Base-by-base conservation (phyloP, 2,888 invertebrate species). In the Aradus depressus region DNA sequence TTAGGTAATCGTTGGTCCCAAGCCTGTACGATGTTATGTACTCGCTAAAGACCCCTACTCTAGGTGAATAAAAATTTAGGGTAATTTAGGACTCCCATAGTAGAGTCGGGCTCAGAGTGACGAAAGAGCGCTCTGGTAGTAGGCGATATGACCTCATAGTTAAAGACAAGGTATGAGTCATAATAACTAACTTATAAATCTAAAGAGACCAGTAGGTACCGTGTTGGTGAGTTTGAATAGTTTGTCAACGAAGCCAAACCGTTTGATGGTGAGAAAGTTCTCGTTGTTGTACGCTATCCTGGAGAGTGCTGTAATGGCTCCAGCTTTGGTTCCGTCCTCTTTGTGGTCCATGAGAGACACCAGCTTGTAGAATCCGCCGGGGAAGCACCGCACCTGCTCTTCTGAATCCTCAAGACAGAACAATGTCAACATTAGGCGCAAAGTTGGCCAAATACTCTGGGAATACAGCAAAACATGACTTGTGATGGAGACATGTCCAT, bases 321-420 rank as follows among this genome's bases (percentile, higher is more conserved):
- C 48, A 12, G 48, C 48, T 31, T 39, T 39, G 1, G 39, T 39
- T 2, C 39, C 39, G 8, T 48, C 48, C n/a, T 48, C 48, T 3
- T 23, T 28, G 37, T 48, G 16, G 38, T 18, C n/a, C 3, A 34
- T 37, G n/a, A 48, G 10, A 3, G 3, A 2, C 38, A 39, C 18
- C 12, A 39, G 26, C 19, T 39, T 34, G 25, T 38, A 22, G 4
- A 48, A n/a, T 18, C 38, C 39, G 14, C 48, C 37, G 4, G 19
- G 23, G 38, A 48, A 18, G 8, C 38, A n/a, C 2, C 38, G 19
- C 2, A 48, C 31, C 5, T n/a, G 23, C 12, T 39, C 28, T 16
- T 22, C 21, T 8, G 48, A 48, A 8, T 37, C 39, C 48, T 48
- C 19, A 8, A 28, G 5, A 34, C 16, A 5, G 14, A 6, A 28